Evolutionary conservation across 2,113 vertebrate genomes (phyloP), one percentile per base, ranked within the genome.

Genomic region (Brienomyrus brachyistius): DNA sequence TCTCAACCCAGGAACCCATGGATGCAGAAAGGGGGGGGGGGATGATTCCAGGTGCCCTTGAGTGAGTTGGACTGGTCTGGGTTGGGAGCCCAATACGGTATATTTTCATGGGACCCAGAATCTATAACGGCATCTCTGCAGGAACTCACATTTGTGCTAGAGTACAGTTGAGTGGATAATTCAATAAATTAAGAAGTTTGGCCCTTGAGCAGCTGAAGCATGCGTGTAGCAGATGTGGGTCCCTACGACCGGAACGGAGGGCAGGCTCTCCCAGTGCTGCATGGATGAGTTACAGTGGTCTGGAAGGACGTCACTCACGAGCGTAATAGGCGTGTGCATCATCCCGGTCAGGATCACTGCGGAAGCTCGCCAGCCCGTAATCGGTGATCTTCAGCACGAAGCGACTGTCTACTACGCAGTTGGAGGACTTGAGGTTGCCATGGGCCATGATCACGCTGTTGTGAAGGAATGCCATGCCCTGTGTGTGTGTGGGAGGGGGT

Each of bases 321-420:
- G 98, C 96, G 7, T 97, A 99, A 92, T 96, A 97, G 1, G 92
- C 92, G 4, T 98, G 96, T n/a, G 95, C 93, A 62, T 98, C 97
- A 0, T 97, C 96, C 0, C 91, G 82, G 19, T 96, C 93, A 0
- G 94, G 91, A 0, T 94, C 92, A 0, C 90, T 51, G 2, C 96
- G 94, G 91, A 99, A 97, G 91, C 97, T 98, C 94, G 97, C 96
- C 88, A 99, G 89, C 1, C 98, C 98, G 0, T 99, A 98, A 94
- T 99, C 98, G 0, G 98, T 98, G 95, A 99, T 98, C 95, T 98
- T 99, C 87, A 99, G 96, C 83, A 99, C 98, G 1, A 99, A 99
- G 90, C 98, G 97, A 13, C 97, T 97, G 52, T 99, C 98, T 2
- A 99, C 98, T 9, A 99, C 97, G 0, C 98, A 99, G 96, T 99